Percentiles rank a stretch among this genome's conserved stretches.
Conservation (phyloP, 2,888 invertebrate species). For the Eupeodes latifasciatus region DNA sequence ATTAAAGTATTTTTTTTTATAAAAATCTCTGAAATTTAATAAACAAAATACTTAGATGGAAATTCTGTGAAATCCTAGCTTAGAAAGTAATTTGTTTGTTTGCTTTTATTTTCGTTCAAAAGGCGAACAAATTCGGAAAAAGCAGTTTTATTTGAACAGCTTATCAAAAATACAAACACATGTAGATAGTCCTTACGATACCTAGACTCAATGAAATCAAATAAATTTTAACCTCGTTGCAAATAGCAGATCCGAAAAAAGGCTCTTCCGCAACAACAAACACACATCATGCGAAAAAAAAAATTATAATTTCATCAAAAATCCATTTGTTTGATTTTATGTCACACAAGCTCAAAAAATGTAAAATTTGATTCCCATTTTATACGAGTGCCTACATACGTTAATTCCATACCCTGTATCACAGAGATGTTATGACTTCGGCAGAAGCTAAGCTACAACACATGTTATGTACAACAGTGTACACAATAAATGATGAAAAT, state of each 20-base stretch:
- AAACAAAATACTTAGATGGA: too few species aligned
- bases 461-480: background rate
- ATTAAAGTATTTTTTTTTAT: too few species aligned
- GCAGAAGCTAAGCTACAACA: background rate
- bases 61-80: too few species aligned
- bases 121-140: too few species aligned
- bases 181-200: too few species aligned
- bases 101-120: too few species aligned
- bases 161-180: too few species aligned
- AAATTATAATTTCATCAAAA: constrained; percentile 40
- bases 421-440: constrained; percentile 19
- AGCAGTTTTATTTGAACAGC: too few species aligned
- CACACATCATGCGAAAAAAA: background rate
- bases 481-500: background rate
- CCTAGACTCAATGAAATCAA: too few species aligned
- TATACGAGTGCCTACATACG: background rate
- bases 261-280: background rate
- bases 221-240: background rate
- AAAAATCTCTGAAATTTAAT: too few species aligned
- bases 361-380: constrained; percentile 4
- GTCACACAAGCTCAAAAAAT: constrained; percentile 8
- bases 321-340: constrained; percentile 29
- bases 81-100: too few species aligned
- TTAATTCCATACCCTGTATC: background rate
- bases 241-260: background rate